Percentiles rank a stretch among this genome's conserved stretches.
Evolutionary conservation across 2,888 invertebrate genomes (phyloP).

Genomic region (Hydroisotoma schaefferi): DNA sequence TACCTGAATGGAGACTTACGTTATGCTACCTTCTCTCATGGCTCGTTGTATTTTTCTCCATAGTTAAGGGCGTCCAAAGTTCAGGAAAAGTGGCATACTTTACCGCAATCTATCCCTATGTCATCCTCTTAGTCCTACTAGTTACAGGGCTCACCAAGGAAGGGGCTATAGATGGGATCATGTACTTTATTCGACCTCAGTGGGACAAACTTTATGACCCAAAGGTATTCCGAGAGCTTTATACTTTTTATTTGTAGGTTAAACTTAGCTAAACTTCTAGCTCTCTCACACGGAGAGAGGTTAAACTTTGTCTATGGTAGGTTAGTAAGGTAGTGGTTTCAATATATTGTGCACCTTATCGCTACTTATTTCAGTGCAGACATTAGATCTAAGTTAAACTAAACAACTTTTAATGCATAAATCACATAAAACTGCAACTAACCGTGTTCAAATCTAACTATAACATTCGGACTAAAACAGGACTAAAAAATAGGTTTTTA

Average conservation of each 20-base stretch:
- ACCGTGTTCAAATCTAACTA: too few relatives aligned
- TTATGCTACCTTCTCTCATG: constrained; percentile 66
- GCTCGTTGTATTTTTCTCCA: constrained; percentile 65
- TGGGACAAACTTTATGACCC: constrained; percentile 70
- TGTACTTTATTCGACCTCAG: constrained; percentile 74
- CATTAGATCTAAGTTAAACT: too few relatives aligned
- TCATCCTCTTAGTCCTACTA: constrained; percentile 69
- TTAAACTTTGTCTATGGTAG: not conserved
- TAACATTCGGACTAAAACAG: too few relatives aligned
- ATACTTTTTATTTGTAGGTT: not conserved
- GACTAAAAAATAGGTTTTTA: too few relatives aligned
- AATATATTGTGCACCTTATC: too few relatives aligned
- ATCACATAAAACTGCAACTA: too few relatives aligned
- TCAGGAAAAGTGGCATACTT: constrained; percentile 72
- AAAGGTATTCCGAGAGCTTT: constrained; percentile 56
- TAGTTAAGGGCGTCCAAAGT: constrained; percentile 60
- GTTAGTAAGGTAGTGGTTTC: constrained; percentile 69
- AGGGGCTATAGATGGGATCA: constrained; percentile 67
- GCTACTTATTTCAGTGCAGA: too few relatives aligned
- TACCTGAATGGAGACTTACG: constrained; percentile 21
- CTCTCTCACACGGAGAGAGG: not conserved
- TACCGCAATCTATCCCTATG: constrained; percentile 80
- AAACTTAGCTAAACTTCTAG: not conserved
- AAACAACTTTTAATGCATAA: too few relatives aligned
- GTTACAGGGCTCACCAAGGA: too few relatives aligned